Percentiles rank a stretch among this genome's conserved stretches.
These are phyloP conservation scores for Calosoma granatense DNA, from an alignment of 1,140 invertebrate species.

Conservation along the genomic window DNA sequence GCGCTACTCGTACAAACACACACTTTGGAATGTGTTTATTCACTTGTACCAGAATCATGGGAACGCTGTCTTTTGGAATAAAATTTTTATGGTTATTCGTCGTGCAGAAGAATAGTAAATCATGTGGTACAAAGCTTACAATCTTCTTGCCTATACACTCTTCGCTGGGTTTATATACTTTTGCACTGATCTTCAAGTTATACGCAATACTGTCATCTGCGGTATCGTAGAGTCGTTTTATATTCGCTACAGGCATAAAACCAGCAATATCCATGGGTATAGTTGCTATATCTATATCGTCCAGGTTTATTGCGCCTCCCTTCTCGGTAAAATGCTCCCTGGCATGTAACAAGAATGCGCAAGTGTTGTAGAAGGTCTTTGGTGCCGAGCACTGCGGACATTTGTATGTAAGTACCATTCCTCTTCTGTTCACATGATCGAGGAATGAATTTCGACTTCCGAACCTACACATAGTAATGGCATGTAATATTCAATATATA, in stretches of 20 bases:
- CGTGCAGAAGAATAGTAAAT: slow-evolving; percentile 21
- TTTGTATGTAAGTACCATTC: slow-evolving; percentile 22
- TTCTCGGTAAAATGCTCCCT: slow-evolving; percentile 22
- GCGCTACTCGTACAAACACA: slow-evolving; percentile 18
- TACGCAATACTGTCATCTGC: slow-evolving; percentile 21
- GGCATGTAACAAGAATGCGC: slow-evolving; percentile 26
- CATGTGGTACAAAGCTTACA: slow-evolving; percentile 19
- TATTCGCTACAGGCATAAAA: slow-evolving; percentile 21
- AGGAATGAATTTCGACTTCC: slow-evolving; percentile 24
- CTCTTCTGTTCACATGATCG: slow-evolving; percentile 26
- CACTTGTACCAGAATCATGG: slow-evolving; percentile 23
- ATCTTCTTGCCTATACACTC: slow-evolving; percentile 21
- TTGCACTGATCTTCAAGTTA: slow-evolving; percentile 19
- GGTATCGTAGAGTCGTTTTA: slow-evolving; percentile 22
- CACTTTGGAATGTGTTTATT: slow-evolving; percentile 25
- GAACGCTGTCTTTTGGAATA: not conserved
- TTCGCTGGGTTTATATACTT: slow-evolving; percentile 23
- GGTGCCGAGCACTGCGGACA: slow-evolving; percentile 21
- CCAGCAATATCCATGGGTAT: slow-evolving; percentile 23
- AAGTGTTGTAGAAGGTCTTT: slow-evolving; percentile 27
- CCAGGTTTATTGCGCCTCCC: slow-evolving; percentile 24
- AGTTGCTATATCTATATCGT: slow-evolving; percentile 20
- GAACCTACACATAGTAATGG: slow-evolving; percentile 21
- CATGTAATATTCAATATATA: too few relatives aligned
- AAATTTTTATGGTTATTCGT: not conserved